Evolutionary conservation across 2,888 invertebrate genomes (phyloP), one percentile per base, ranked within the genome.

Genomic region (Apocheima hispidaria): DNA sequence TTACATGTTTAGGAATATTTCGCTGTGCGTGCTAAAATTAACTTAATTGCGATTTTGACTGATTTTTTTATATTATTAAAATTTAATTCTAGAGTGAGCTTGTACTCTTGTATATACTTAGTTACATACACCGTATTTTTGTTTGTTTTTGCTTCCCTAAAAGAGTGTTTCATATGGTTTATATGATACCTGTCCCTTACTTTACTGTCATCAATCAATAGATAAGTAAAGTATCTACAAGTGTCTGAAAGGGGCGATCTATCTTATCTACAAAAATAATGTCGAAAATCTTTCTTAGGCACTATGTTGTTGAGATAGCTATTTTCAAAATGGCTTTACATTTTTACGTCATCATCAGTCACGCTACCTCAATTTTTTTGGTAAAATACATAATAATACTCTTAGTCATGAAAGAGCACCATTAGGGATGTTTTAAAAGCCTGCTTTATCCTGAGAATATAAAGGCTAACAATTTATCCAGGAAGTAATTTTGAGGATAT

Each of bases 231-330:
- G 6, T 5, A 23, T 23, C 23, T 23, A 7, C 0, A 9, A 20
- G 20, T 30, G 14, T 10, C 12, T 43, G 23, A 44, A 40, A 23
- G 5, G 26, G 26, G 33, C 38, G 38, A 62, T 57, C 57, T 49
- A 57, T 62, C 62, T 57, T 62, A 62, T 57, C 18, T 33, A 43
- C 23, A 35, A 35, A 48, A 52, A 35, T 33, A 49, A 41, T 30
- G 48, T 23, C 36, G 41, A 38, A 20, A 55, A 43, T 53, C 7
- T 53, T 41, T 28, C 46, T 18, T 28, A 23, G 35, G 38, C 36
- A 40, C 44, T 16, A 20, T 35, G 7, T 51, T 33, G 43, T 30
- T 16, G 33, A 38, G 23, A 40, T 33, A 35, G 26, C 35, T 18
- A 48, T 49, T 21, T 49, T 35, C 23, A 14, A 49, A 49, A n/a